A percentile compares a stretch with the other conserved stretches of the same genome.
phyloP scores from a whole-genome alignment of 2,797 vertebrate species.

The Chlorospingus flavigularis region DNA sequence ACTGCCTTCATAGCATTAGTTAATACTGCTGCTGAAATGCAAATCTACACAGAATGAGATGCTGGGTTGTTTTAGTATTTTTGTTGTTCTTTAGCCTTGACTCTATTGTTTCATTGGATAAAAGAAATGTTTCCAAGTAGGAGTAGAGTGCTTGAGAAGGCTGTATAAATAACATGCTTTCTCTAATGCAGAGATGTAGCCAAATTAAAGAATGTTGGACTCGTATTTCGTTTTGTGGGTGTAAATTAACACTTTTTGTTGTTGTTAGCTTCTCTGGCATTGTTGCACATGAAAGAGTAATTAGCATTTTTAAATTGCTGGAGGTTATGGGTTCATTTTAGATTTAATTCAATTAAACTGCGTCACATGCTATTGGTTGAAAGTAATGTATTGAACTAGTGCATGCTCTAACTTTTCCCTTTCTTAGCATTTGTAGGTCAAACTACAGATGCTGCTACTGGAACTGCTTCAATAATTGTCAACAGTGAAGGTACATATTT shows the following conservation, averaged over 20 bases:
- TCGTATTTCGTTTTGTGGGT: conserved; percentile 66
- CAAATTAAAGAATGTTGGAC: conserved; percentile 65
- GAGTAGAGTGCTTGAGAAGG: conserved; percentile 24
- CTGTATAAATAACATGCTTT: conserved; percentile 50
- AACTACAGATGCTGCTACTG: conserved; percentile 87
- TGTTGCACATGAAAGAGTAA: conserved; percentile 72
- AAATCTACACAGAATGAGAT: conserved; percentile 6
- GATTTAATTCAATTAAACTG: conserved; percentile 68
- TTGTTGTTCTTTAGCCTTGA: conserved; percentile 39
- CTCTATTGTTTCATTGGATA: conserved; percentile 53
- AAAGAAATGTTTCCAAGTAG: conserved; percentile 46
- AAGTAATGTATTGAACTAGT: conserved; percentile 48
- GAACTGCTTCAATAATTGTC: conserved; percentile 92
- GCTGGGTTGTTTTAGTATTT: conserved; percentile 35
- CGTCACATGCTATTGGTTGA: conserved; percentile 59
- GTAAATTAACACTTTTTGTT: conserved; percentile 73
- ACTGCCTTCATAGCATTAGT: not conserved
- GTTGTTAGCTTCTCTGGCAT: conserved; percentile 71
- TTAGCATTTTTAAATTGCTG: conserved; percentile 66
- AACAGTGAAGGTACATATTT: conserved; percentile 86
- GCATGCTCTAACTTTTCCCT: conserved; percentile 65
- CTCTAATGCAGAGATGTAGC: conserved; percentile 39
- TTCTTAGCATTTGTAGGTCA: conserved; percentile 88
- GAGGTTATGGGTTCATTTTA: conserved; percentile 66
- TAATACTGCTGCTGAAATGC: conserved; percentile 34